A percentile compares a stretch with the other conserved stretches of the same genome.
phyloP scores from a whole-genome alignment of 2,797 vertebrate species.

The Halcyon chelicuti region DNA sequence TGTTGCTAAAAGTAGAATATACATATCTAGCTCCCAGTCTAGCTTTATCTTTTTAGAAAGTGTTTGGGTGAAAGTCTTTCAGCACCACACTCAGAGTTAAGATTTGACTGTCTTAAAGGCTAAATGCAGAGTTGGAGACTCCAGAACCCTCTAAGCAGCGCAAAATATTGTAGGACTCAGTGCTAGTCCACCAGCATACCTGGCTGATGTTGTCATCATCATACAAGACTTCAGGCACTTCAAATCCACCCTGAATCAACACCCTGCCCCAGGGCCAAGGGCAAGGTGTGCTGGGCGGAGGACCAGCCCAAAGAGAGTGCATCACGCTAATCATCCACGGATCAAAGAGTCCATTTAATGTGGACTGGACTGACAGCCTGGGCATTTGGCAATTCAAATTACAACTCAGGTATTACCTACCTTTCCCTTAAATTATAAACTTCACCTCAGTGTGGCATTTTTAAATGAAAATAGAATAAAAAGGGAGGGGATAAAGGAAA shows the following conservation, averaged over 20 bases:
- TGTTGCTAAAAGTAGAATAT: neutral
- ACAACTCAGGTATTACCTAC: neutral
- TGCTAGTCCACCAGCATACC: neutral
- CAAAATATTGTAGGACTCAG: neutral
- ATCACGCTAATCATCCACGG: fast-evolving
- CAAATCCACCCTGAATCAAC: neutral
- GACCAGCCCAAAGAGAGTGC: neutral
- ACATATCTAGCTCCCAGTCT: fast-evolving
- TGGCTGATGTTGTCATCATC: neutral
- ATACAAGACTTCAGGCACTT: neutral
- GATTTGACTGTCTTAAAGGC: neutral
- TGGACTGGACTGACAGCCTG: neutral
- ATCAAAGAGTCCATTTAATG: neutral
- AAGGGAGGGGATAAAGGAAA: neutral
- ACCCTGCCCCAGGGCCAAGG: neutral
- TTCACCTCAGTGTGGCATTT: neutral
- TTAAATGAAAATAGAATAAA: neutral
- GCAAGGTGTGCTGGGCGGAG: neutral
- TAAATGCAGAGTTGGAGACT: neutral
- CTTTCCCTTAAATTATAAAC: neutral
- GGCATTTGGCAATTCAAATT: neutral
- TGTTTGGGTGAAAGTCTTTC: neutral
- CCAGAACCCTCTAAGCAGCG: neutral
- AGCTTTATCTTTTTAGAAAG: neutral
- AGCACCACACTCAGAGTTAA: neutral